Evolutionary conservation across 1,140 invertebrate genomes (phyloP), one percentile per base, ranked within the genome.

Genomic region (Planococcus citri): DNA sequence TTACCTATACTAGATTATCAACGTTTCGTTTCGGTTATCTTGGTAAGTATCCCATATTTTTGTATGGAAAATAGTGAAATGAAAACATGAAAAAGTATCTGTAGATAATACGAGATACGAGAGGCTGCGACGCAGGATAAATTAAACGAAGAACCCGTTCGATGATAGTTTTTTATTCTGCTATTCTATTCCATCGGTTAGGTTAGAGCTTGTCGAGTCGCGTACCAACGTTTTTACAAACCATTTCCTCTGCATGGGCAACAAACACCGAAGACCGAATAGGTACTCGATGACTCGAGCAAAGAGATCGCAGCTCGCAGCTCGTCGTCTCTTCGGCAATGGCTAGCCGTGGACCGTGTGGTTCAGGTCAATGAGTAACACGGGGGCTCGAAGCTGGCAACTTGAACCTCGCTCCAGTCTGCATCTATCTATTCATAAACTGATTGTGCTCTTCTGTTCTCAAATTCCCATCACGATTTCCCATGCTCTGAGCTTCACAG

Each of bases 391-490:
- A 64, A 25, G 60, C 60, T 64, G 25, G 60, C 60, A 64, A 64
- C 60, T 64, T 64, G 10, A 24, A 64, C 60, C 60, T 64, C 60
- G 25, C 60, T 64, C 60, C 60, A 64, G 60, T 64, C 60, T 64
- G 25, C 60, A 64, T 2, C 25, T 64, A 64, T 64, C 60, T 64
- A 64, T 64, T 64, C 60, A 64, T 64, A 64, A 64, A 64, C 60
- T 64, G 60, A 21, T 64, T 64, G 60, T 64, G 22, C 60, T 64
- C 20, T 25, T 64, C 14, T 64, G 60, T 64, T 64, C 60, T 64
- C 60, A 21, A 64, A 64, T 64, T 64, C 60, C 60, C 60, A 64
- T 64, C 60, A 64, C 60, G 60, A 64, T 64, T n/a, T 64, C 60
- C 25, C 60, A 27, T 64, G 60, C 60, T 64, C 22, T 27, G 25